Evolutionary conservation across 2,797 vertebrate species (phyloP), one percentile per base, ranked within the genome.

Genomic region (Pseudochirops cupreus): DNA sequence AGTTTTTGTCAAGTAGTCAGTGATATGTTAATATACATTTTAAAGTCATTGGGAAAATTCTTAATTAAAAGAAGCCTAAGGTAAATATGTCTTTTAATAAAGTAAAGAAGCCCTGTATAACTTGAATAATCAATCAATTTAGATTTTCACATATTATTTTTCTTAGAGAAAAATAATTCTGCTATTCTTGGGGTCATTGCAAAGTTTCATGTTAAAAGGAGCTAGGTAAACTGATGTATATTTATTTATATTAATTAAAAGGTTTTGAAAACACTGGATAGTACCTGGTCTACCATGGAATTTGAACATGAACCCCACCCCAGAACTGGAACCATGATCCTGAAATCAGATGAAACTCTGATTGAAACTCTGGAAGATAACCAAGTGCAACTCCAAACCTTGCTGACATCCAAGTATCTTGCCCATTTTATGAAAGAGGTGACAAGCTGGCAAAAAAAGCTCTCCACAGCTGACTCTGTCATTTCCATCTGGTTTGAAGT

Each of bases 401-500:
- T 99, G 96, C 97, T 98, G 98, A 96, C 98, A 52, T 99, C 99
- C 97, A 99, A 99, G 92, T 98, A 99, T 97, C 96, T 99, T 28
- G 95, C 98, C 52, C 98, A 98, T 97, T 99, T 99, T 97, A 98
- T 99, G 28, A 96, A 98, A 96, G 97, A 98, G 91, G 98, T 98
- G 94, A 98, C 98, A 0, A 96, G 97, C 95, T 99, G 99, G 99
- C 99, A 99, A 97, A 96, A 98, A 96, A 99, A 98, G 95, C 97
- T 99, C 91, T 99, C 98, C 0, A 98, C 97, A 0, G 90, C 98
- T 0, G 99, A 99, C 90, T 96, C 97, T 0, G 97, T 99, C 92
- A 98, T 99, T 97, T 95, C 94, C 97, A 98, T 98, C 95, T 99
- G 98, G 99, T 98, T 98, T 29, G 99, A 99, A 95, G 98, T 99